phyloP scores from a whole-genome alignment of 2,888 invertebrate species.

The Nudaria mundana region DNA sequence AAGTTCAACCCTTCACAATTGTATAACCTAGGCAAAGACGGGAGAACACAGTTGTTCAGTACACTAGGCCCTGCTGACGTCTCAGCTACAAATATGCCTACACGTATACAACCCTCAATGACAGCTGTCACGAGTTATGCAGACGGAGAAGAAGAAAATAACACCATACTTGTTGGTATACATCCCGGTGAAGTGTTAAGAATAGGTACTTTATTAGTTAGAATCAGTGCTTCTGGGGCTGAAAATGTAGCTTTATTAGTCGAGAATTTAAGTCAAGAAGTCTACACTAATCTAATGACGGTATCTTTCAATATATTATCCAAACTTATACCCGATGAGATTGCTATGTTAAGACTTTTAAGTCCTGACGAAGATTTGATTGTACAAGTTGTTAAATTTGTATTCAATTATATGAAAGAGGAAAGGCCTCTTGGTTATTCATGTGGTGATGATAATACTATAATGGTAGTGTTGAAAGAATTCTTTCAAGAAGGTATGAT shows the following conservation, averaged over 20 bases:
- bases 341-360: constrained; percentile 55
- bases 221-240: constrained; percentile 60
- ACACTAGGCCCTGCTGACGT: constrained; percentile 54
- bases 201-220: constrained; percentile 56
- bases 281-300: constrained; percentile 64
- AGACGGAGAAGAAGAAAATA: constrained; percentile 44
- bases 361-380: constrained; percentile 69
- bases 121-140: constrained; percentile 42
- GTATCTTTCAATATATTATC: constrained; percentile 61
- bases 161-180: constrained; percentile 51
- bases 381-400: constrained; percentile 64
- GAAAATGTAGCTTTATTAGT: constrained; percentile 59
- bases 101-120: constrained; percentile 41
- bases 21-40: constrained; percentile 51
- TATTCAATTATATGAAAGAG: constrained; percentile 67
- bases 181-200: constrained; percentile 66
- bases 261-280: constrained; percentile 61
- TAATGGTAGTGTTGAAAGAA: constrained; percentile 59
- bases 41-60: constrained; percentile 56
- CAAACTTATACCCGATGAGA: constrained; percentile 57
- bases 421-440: constrained; percentile 61
- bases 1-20: constrained; percentile 65
- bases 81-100: constrained; percentile 50
- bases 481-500: constrained; percentile 71
- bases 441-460: constrained; percentile 55